Evolutionary conservation across 2,113 vertebrate genomes (phyloP).

Genomic region (Ramphastos sulfuratus): DNA sequence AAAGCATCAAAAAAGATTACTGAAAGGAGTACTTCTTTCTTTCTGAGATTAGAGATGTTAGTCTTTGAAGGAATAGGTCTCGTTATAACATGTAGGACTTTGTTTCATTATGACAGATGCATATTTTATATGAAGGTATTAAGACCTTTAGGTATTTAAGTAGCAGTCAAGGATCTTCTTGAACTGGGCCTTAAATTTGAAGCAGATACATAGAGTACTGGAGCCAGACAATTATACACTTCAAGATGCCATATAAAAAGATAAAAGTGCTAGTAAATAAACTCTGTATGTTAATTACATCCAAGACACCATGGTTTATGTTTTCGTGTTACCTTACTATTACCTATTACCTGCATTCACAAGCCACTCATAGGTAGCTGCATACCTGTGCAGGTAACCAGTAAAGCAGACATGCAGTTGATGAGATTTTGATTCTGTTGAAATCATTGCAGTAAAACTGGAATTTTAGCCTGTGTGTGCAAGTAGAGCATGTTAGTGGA

Average conservation of each 20-base stretch:
- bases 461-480: background rate
- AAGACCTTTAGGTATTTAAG: background rate
- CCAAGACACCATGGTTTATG: background rate
- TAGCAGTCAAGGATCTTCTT: background rate
- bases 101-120: background rate
- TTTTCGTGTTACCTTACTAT: background rate
- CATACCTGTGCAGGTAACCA: constrained; percentile 3
- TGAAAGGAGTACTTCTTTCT: background rate
- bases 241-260: background rate
- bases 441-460: background rate
- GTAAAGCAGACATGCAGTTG: background rate
- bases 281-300: background rate
- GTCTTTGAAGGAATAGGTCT: constrained; percentile 1
- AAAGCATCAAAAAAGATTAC: background rate
- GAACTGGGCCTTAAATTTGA: background rate
- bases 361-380: background rate
- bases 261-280: background rate
- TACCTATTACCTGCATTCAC: background rate
- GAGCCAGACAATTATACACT: background rate
- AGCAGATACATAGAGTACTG: background rate
- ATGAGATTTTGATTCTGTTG: background rate
- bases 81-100: background rate
- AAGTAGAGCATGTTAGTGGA: background rate
- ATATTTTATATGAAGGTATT: background rate
- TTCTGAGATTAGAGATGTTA: background rate